phyloP scores from a whole-genome alignment of 1,140 invertebrate genomes.

The Drosophila seguyi region DNA sequence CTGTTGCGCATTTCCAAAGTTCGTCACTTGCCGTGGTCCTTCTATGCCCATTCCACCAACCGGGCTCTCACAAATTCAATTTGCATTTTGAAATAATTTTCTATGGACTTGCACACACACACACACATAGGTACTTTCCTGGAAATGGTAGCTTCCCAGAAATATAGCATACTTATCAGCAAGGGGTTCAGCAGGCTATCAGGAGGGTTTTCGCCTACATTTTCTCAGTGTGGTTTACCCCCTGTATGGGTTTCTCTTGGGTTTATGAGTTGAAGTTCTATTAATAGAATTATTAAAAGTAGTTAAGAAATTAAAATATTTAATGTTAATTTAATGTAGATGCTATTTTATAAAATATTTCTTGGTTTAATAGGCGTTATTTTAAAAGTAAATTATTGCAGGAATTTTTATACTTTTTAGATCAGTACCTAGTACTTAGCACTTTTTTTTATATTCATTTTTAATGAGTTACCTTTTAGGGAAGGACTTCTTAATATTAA shows the following conservation, averaged over 20 bases:
- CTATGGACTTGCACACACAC: background rate
- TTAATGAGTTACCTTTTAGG: background rate
- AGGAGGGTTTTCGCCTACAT: too few species aligned
- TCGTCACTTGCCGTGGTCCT: conserved; percentile 49
- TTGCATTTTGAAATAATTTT: conserved; percentile 65
- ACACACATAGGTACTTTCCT: conserved; percentile 24
- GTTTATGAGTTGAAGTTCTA: too few species aligned
- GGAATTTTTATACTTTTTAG: background rate
- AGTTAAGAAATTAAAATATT: background rate
- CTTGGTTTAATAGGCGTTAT: background rate
- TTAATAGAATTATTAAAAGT: background rate
- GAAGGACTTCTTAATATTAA: background rate
- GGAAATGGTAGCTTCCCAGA: conserved; percentile 36
- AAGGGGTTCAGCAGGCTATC: background rate
- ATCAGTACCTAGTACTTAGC: too few species aligned
- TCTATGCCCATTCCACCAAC: background rate
- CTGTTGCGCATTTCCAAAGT: conserved; percentile 79
- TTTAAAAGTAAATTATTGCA: background rate
- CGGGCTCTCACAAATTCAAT: conserved; percentile 61
- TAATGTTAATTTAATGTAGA: background rate
- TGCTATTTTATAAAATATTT: background rate
- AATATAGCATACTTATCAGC: conserved; percentile 43
- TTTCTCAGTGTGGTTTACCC: background rate
- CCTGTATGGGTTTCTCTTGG: background rate
- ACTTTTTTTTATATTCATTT: too few species aligned